Base-by-base conservation (phyloP, 2,888 invertebrate species). In the Gryllus longicercus region DNA sequence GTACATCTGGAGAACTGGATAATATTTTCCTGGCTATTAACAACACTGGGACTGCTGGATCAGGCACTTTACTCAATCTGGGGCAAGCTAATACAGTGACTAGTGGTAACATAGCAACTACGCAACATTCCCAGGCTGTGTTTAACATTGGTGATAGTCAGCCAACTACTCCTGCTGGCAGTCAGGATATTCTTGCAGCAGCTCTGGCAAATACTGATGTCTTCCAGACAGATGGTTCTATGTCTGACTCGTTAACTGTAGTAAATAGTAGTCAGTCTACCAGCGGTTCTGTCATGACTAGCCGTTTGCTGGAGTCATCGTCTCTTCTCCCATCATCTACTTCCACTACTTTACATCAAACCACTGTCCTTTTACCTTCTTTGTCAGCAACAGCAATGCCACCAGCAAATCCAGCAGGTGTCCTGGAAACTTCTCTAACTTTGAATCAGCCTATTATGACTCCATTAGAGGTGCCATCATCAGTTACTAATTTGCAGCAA, bases 391-490 rank as follows among this genome's bases (percentile, higher is more conserved):
- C 77, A n/a, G 63, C 84, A 85, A 90, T 80, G 85, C 90, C 84
- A 87, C 90, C 86, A 86, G 88, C 89, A 84, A 88, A 88, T 80
- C 88, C 89, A 50, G 87, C 92, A 81, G 90, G 91, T 82, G 93
- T 94, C 0, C 90, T 92, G 5, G 95, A 94, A 86, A 95, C 95
- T 0, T 94, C 93, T 83, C 89, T 93, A 8, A 91, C 92, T 16
- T 88, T 94, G 21, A 91, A 94, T 85, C 94, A 93, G 86, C 93
- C 95, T 0, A 95, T 95, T 79, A 95, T 95, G 95, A 93, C 95
- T 2, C 93, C 95, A 0, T 87, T 93, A 50, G 95, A 95, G 86
- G 90, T 93, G 49, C 94, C 94, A 10, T 82, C 82, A 12, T 11
- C 51, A 21, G 51, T 79, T 23, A 51, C 75, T 75, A 63, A 38